A percentile compares a stretch with the other conserved stretches of the same genome.
phyloP scores from a whole-genome alignment of 2,888 invertebrate genomes.

The Baccha elongata region DNA sequence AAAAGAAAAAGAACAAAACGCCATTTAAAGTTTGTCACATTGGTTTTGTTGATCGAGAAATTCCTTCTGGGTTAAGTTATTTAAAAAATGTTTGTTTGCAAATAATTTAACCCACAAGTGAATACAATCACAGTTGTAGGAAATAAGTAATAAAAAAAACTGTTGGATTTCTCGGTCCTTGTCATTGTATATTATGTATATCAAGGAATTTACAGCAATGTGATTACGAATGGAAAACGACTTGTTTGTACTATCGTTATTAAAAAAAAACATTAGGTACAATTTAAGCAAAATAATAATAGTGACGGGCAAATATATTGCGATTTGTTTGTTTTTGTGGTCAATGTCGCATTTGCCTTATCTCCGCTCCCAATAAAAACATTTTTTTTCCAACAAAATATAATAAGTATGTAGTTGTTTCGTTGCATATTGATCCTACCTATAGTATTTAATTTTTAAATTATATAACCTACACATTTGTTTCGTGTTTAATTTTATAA shows the following conservation, averaged over 20 bases:
- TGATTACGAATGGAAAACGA: constrained; percentile 34
- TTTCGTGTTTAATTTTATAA: constrained; percentile 19
- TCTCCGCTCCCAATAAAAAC: constrained; percentile 36
- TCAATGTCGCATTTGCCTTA: constrained; percentile 68
- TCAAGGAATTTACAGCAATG: constrained; percentile 28
- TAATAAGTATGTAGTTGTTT: no score
- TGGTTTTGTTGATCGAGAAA: constrained; percentile 83
- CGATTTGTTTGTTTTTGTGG: constrained; percentile 63
- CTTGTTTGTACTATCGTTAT: constrained; percentile 47
- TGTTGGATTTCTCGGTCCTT: constrained; percentile 83
- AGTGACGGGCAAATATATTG: constrained; percentile 34
- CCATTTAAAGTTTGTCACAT: constrained; percentile 81
- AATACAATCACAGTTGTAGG: constrained; percentile 47
- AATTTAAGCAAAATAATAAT: constrained; percentile 38
- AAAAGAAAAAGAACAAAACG: constrained; percentile 45
- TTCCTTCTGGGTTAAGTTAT: constrained; percentile 78
- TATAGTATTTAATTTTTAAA: constrained; percentile 45
- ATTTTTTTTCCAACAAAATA: constrained; percentile 7
- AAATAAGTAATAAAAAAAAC: constrained; percentile 72
- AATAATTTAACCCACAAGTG: constrained; percentile 59
- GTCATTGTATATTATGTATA: constrained; percentile 75
- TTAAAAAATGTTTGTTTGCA: constrained; percentile 44
- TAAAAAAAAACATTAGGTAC: constrained; percentile 30
- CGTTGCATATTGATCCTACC: constrained; percentile 63
- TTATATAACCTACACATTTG: constrained; percentile 21